phyloP scores from a whole-genome alignment of 2,113 vertebrate genomes.

The Lampris megalopsis region DNA sequence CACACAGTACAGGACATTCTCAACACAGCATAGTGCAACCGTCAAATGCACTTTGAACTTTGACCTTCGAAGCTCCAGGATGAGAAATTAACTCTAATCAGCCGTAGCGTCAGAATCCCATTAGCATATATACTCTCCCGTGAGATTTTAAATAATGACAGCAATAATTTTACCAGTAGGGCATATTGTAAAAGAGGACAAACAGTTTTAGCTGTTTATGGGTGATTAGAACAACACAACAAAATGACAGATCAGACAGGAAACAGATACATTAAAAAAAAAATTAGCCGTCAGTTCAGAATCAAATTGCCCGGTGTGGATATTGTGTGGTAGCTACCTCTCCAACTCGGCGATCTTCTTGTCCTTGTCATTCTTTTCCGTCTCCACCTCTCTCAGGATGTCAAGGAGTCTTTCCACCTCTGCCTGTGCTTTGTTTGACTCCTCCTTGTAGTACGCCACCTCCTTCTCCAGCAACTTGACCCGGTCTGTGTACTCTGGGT shows the following conservation, averaged over 20 bases:
- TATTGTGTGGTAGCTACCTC: constrained; percentile 82
- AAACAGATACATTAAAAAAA: not conserved
- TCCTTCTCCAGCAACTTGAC: constrained; percentile 97
- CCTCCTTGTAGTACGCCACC: constrained; percentile 92
- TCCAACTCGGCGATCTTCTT: constrained; percentile 98
- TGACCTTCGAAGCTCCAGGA: not conserved
- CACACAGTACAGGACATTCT: not conserved
- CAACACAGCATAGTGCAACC: not conserved
- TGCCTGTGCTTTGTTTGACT: constrained; percentile 91
- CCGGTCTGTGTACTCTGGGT: constrained; percentile 92
- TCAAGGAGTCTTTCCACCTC: constrained; percentile 97
- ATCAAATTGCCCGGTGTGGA: not conserved
- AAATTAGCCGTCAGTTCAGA: not conserved
- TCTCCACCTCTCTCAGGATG: constrained; percentile 97
- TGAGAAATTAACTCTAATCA: not conserved
- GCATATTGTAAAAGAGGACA: not conserved
- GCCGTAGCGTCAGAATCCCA: no score
- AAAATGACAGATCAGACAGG: not conserved
- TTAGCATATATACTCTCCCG: not conserved
- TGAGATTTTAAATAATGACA: not conserved
- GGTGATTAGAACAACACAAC: not conserved
- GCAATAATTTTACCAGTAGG: not conserved
- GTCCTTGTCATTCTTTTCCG: constrained; percentile 98
- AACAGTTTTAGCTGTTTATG: not conserved
- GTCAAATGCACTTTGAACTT: not conserved